These are phyloP conservation scores for Lycocerus yunnanus DNA, from an alignment of 2,888 invertebrate species.

Conservation along the genomic window DNA sequence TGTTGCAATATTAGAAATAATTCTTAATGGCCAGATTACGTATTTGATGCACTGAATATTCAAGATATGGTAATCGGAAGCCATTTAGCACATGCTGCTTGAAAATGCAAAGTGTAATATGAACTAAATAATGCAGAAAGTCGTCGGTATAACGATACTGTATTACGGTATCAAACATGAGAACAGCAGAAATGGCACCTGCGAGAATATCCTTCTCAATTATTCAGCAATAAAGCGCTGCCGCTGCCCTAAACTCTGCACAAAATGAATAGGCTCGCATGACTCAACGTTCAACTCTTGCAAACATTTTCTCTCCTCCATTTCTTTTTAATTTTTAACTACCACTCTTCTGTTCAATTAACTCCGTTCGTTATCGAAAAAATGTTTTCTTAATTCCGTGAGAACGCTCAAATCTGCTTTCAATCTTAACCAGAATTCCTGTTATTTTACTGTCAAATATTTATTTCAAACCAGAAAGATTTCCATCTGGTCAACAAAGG, in stretches of 20 bases:
- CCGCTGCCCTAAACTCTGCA: slow-evolving; percentile 51
- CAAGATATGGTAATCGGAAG: slow-evolving; percentile 31
- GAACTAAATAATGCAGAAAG: slow-evolving; percentile 45
- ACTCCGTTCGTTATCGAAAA: neutral
- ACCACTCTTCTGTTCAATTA: slow-evolving; percentile 33
- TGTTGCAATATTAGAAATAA: slow-evolving; percentile 2
- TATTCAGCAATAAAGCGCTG: slow-evolving; percentile 53
- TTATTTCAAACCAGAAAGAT: no score
- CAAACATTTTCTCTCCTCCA: slow-evolving; percentile 42
- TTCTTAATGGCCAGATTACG: slow-evolving; percentile 14
- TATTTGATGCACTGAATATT: slow-evolving; percentile 22
- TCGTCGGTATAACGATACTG: slow-evolving; percentile 37
- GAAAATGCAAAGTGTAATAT: slow-evolving; percentile 42
- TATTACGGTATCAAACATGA: slow-evolving; percentile 38
- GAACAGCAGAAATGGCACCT: slow-evolving; percentile 49
- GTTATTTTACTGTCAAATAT: no score
- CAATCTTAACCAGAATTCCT: no score
- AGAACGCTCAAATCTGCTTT: neutral
- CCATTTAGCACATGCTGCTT: slow-evolving; percentile 31
- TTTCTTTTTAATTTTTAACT: slow-evolving; percentile 41
- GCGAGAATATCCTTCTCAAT: slow-evolving; percentile 53
- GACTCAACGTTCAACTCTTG: slow-evolving; percentile 44
- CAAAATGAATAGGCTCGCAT: slow-evolving; percentile 55
- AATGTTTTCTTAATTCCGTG: neutral
- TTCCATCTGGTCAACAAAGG: no score